Evolutionary conservation across 2,888 invertebrate genomes (phyloP).

Genomic region (Onchidella celtica): DNA sequence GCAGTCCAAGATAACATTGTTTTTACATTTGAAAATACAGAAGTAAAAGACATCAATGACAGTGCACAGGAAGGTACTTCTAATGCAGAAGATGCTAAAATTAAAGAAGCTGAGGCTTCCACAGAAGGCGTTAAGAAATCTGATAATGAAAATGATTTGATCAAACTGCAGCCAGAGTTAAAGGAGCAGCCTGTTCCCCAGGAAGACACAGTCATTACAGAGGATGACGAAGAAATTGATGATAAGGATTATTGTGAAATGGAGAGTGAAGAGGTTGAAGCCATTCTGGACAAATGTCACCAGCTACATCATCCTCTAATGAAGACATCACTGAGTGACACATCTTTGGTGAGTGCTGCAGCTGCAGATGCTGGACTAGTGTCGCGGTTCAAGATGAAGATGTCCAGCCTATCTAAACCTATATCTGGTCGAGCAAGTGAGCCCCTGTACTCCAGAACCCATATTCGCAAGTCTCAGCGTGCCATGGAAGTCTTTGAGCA

Average conservation of each 20-base stretch:
- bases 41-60: not conserved
- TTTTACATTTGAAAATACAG: not conserved
- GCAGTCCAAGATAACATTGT: not conserved
- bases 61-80: not conserved
- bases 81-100: not conserved
- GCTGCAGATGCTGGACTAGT: conserved; percentile 24
- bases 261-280: conserved; percentile 51
- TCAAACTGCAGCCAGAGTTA: not conserved
- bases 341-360: conserved; percentile 53
- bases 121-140: not conserved
- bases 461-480: conserved; percentile 65
- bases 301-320: conserved; percentile 62
- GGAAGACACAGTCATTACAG: not conserved
- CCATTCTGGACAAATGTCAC: conserved; percentile 51
- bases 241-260: conserved; percentile 48
- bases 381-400: conserved; percentile 57
- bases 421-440: conserved; percentile 49
- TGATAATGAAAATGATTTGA: not conserved
- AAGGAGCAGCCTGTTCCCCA: not conserved
- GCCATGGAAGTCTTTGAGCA: conserved; percentile 67
- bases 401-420: conserved; percentile 52
- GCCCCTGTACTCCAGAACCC: conserved; percentile 46
- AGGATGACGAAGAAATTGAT: conserved; percentile 10
- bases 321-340: conserved; percentile 71
- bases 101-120: not conserved